phyloP scores from a whole-genome alignment of 2,888 invertebrate genomes.

The Drosophila vallismaia region DNA sequence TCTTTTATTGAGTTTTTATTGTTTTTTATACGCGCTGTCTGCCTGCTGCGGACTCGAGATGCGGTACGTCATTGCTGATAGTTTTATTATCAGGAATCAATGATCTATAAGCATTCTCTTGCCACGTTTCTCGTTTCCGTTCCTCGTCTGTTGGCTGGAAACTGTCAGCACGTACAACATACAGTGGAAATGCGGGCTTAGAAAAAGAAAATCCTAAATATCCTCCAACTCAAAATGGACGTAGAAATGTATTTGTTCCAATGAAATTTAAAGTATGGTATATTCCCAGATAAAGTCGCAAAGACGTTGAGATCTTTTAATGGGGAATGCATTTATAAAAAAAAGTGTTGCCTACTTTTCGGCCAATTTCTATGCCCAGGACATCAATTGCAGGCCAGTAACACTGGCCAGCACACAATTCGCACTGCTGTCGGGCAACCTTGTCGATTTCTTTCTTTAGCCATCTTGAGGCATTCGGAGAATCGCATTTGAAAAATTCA shows the following conservation, averaged over 20 bases:
- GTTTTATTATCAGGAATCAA: slow-evolving; percentile 75
- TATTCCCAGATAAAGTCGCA: background rate
- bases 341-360: background rate
- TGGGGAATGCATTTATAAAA: no score
- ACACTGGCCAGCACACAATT: slow-evolving; percentile 61
- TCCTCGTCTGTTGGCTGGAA: slow-evolving; percentile 18
- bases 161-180: slow-evolving; percentile 45
- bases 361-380: slow-evolving; percentile 45
- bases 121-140: slow-evolving; percentile 54
- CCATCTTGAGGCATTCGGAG: slow-evolving; percentile 41
- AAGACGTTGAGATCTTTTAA: background rate
- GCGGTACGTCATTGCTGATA: slow-evolving; percentile 59
- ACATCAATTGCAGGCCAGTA: slow-evolving; percentile 71
- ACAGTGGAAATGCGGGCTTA: slow-evolving; percentile 18
- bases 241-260: background rate
- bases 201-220: background rate
- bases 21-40: slow-evolving; percentile 65
- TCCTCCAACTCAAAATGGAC: background rate
- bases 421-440: slow-evolving; percentile 45
- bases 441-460: slow-evolving; percentile 3
- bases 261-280: background rate
- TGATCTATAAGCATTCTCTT: slow-evolving; percentile 69
- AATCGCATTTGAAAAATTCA: slow-evolving; percentile 69
- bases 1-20: slow-evolving; percentile 78
- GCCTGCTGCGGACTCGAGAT: slow-evolving; percentile 25